Percentiles rank a stretch among this genome's conserved stretches.
phyloP scores from a whole-genome alignment of 1,140 invertebrate species.

The Monomorium pharaonis region DNA sequence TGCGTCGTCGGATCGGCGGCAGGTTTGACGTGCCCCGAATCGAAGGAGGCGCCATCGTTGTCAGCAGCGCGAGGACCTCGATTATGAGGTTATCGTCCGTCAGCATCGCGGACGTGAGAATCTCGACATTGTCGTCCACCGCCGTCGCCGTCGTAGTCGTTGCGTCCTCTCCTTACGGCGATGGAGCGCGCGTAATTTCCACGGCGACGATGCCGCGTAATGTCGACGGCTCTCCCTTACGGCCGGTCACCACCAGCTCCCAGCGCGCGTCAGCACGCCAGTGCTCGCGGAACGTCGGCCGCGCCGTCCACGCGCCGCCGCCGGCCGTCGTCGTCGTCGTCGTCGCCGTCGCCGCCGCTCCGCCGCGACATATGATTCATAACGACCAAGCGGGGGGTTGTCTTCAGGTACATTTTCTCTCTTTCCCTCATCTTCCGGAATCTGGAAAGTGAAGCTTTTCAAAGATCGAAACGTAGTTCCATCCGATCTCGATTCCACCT shows the following conservation, averaged over 20 bases:
- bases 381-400: background rate
- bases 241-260: background rate
- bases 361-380: constrained; percentile 47
- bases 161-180: background rate
- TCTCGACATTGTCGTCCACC: background rate
- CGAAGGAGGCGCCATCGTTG: constrained; percentile 41
- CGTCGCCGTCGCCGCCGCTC: background rate
- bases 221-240: background rate
- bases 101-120: background rate
- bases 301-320: background rate
- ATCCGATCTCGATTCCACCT: background rate
- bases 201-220: constrained; percentile 37
- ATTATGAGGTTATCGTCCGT: constrained; percentile 40
- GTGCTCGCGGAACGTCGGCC: constrained; percentile 18
- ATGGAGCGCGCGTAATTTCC: constrained; percentile 10
- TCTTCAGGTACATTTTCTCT: constrained; percentile 18
- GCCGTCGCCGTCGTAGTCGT: background rate
- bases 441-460: background rate
- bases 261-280: constrained; percentile 6
- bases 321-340: background rate
- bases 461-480: background rate
- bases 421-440: background rate
- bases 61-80: background rate
- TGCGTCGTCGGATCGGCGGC: background rate
- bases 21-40: background rate